Base-by-base conservation (phyloP, 2,888 invertebrate genomes). In the Amphipyra berbera region DNA sequence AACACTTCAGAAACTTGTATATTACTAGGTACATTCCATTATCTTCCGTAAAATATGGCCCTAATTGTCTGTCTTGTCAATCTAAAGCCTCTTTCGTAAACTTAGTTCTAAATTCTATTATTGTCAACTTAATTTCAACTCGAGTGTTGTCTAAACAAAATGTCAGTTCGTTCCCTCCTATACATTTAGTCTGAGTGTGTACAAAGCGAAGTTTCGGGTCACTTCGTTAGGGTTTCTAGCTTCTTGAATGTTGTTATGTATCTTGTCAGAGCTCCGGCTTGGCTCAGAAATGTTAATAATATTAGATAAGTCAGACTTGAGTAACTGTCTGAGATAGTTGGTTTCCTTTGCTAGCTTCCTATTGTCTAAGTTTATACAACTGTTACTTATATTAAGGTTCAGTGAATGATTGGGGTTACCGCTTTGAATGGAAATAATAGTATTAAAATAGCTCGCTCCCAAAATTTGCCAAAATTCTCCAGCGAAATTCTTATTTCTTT, bases 251-350 rank as follows among this genome's bases (percentile, higher is more conserved):
- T 57, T 15, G 9, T 15, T 59, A 44, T 55, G 42, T 71, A 42
- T 59, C 48, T 67, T 56, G 42, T 15, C 35, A 42, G 33, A 57
- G 50, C 13, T 45, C 27, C 8, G 35, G 44, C 52, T 37, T 42
- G 53, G 49, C 42, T 56, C 46, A 54, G 71, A 52, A 61, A 71
- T 71, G 61, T 71, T 71, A 48, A 61, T 58, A 71, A 55, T 67
- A 67, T 56, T 53, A 52, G 52, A 44, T 47, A 56, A 57, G 62
- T 68, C 61, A 15, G 55, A 15, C 6, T 65, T 33, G 10, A 60
- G 42, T 13, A 27, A 71, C 61, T 58, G 50, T 46, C 37, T 52
- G 30, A 27, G 49, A 61, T 58, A 61, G 59, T 69, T 70, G 44
- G 10, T 53, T 54, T 38, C 12, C 46, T 47, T 68, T 35, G 15